Evolutionary conservation across 2,797 vertebrate species (phyloP), one percentile per base, ranked within the genome.

Genomic region (Lagorchestes hirsutus): DNA sequence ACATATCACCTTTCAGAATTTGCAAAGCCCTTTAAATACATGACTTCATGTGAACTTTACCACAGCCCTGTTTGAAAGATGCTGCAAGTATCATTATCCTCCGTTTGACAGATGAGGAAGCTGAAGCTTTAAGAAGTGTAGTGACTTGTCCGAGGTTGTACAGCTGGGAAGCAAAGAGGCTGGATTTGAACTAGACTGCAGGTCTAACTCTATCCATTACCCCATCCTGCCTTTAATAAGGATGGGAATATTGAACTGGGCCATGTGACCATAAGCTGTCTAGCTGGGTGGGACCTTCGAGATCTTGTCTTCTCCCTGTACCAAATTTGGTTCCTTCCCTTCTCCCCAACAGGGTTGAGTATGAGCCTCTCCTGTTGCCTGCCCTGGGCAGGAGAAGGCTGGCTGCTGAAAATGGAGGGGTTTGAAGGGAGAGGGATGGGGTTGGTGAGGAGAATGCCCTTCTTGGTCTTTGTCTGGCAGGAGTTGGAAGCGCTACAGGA

Each of bases 401-500:
- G 52, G 52, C 34, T 91, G 40, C 54, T 54, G 34, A 59, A 82
- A 16, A 4, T 27, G 11, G 0, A 1, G 50, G 92, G 4, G 0
- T 16, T 91, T n/a, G 5, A 90, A 28, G 46, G 8, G 6, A 22
- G 29, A 12, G n/a, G 46, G 1, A 29, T 10, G 8, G 40, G 67
- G 9, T 29, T 27, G 18, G 1, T 28, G 0, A 2, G 55, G 34
- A 40, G 16, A 5, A 3, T 27, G 46, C n/a, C 16, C 46, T 27
- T 0, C 22, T 50, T 0, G 0, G 4, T 91, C 31, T 93, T n/a
- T 4, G 55, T 27, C 52, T 12, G 46, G 13, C 97, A 99, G 98
- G 98, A 99, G 95, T 93, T 99, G 97, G 95, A 96, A 14, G 95
- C 95, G 0, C 96, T 82, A 50, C 96, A 96, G 92, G 2, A 14